Evolutionary conservation across 2,888 invertebrate genomes (phyloP).

Genomic region (Germaria angustata): DNA sequence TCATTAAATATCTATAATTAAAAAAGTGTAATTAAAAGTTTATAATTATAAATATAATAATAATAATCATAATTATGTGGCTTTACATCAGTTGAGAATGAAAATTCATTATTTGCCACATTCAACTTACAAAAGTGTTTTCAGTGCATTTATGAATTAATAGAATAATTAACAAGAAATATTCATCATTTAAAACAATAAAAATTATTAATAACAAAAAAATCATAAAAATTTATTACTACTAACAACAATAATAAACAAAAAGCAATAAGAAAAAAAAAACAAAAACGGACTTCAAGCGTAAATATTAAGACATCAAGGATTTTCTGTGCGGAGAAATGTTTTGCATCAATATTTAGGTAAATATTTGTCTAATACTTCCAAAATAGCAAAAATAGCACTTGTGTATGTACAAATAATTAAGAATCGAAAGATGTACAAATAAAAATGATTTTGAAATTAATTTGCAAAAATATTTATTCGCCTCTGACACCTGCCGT

Average conservation of each 20-base stretch:
- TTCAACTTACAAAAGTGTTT: neutral
- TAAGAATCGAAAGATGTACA: too few relatives aligned
- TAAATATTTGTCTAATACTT: slow-evolving; percentile 69
- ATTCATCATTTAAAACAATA: slow-evolving; percentile 6
- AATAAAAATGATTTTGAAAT: neutral
- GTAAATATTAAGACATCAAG: slow-evolving; percentile 58
- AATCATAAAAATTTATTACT: too few relatives aligned
- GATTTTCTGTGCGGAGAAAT: slow-evolving; percentile 75
- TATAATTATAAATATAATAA: slow-evolving; percentile 16
- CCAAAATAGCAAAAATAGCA: neutral
- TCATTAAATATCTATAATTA: too few relatives aligned
- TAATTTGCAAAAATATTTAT: neutral
- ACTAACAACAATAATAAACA: slow-evolving; percentile 1
- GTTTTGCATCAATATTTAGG: slow-evolving; percentile 76
- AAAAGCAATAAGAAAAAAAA: neutral
- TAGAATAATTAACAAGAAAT: slow-evolving; percentile 1
- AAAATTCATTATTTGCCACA: slow-evolving; percentile 10
- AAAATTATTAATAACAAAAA: neutral
- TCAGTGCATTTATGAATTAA: neutral
- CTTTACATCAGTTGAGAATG: slow-evolving; percentile 40
- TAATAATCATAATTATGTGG: slow-evolving; percentile 32
- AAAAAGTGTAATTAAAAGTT: slow-evolving; percentile 7
- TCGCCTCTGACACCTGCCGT: neutral
- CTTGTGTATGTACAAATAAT: too few relatives aligned
- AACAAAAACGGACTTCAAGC: slow-evolving; percentile 24